Evolutionary conservation across 2,797 vertebrate species (phyloP).

Genomic region (Lophura swinhoii): DNA sequence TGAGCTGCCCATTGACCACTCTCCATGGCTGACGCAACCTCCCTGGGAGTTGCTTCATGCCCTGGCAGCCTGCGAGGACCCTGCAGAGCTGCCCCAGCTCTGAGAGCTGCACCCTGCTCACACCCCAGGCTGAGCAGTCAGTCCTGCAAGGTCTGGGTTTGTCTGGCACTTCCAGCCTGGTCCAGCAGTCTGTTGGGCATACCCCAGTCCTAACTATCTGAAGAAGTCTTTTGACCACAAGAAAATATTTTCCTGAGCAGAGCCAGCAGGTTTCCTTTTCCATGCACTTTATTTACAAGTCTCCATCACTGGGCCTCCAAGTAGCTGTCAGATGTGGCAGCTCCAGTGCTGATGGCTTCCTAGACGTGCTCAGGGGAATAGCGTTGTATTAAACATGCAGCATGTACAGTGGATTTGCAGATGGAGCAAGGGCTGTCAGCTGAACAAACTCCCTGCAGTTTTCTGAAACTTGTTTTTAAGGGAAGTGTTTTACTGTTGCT

Average conservation of each 20-base stretch:
- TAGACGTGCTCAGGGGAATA: too few species aligned
- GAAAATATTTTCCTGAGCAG: not conserved
- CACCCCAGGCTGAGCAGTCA: accelerated
- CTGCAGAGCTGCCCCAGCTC: not conserved
- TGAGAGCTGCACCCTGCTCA: accelerated
- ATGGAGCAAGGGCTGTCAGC: not conserved
- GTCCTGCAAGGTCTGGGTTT: not conserved
- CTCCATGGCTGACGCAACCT: not conserved
- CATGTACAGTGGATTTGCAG: not conserved
- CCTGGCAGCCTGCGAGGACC: not conserved
- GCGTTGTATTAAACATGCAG: not conserved
- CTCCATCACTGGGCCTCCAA: too few species aligned
- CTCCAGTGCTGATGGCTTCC: too few species aligned
- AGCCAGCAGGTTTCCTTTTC: not conserved
- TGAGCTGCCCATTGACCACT: not conserved
- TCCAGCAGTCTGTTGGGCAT: not conserved
- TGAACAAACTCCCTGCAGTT: not conserved
- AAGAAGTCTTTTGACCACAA: not conserved
- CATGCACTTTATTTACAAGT: not conserved
- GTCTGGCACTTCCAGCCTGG: not conserved
- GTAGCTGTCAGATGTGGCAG: too few species aligned
- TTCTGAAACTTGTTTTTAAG: not conserved
- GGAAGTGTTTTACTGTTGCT: not conserved
- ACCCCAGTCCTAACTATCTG: not conserved
- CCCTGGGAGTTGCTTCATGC: not conserved